phyloP scores from a whole-genome alignment of 2,888 invertebrate species.

The Drosophila bunnanda region DNA sequence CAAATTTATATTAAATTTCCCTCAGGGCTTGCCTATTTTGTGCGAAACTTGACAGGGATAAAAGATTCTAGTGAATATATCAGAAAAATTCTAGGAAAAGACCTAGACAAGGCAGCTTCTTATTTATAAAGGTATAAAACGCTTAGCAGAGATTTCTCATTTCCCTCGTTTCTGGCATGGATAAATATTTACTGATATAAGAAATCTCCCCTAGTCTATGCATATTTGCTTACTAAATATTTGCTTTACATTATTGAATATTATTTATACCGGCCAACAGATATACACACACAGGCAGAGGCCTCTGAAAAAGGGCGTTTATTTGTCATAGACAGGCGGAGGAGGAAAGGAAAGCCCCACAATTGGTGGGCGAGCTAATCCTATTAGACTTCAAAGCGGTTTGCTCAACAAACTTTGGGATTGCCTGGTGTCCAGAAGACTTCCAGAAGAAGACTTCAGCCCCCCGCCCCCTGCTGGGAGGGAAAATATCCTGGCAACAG shows the following conservation, averaged over 20 bases:
- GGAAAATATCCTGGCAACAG: conserved; percentile 19
- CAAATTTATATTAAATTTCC: background rate
- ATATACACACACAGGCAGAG: conserved; percentile 4
- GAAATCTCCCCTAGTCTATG: conserved; percentile 41
- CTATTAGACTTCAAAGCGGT: conserved; percentile 81
- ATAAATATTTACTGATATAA: conserved; percentile 43
- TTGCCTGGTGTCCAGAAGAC: conserved; percentile 51
- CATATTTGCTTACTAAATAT: conserved; percentile 58
- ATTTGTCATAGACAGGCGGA: conserved; percentile 54
- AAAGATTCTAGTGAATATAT: background rate
- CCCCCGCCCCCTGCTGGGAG: background rate
- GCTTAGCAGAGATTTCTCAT: conserved; percentile 15
- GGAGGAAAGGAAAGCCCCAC: background rate
- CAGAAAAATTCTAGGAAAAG: background rate
- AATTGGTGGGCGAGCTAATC: conserved; percentile 61
- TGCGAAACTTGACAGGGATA: background rate
- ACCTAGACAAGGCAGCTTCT: conserved; percentile 2
- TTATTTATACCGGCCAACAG: conserved; percentile 51
- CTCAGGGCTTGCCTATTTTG: background rate
- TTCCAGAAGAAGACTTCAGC: conserved; percentile 8
- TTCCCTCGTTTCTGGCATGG: conserved; percentile 10
- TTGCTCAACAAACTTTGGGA: conserved; percentile 70
- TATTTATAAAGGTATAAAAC: conserved; percentile 10
- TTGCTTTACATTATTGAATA: conserved; percentile 67
- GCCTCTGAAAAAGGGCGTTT: conserved; percentile 44